phyloP scores from a whole-genome alignment of 2,113 vertebrate species.

The Megaceryle maxima region DNA sequence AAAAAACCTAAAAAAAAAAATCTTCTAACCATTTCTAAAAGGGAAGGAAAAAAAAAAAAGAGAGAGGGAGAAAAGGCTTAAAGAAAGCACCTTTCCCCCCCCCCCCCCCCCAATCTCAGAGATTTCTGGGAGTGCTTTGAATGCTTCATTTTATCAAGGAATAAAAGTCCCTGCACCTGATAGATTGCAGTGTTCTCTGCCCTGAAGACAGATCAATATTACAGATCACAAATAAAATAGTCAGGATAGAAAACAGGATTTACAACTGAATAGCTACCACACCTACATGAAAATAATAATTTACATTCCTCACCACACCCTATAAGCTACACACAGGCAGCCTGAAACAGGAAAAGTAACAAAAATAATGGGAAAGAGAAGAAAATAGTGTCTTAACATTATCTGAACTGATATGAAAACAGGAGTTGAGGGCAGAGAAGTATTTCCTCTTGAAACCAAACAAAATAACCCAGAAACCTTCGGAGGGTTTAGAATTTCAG shows the following conservation, averaged over 20 bases:
- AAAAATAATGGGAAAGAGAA: constrained; percentile 62
- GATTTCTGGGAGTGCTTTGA: constrained; percentile 30
- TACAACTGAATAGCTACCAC: constrained; percentile 63
- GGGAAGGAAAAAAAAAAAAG: too few species aligned
- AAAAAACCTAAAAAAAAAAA: too few species aligned
- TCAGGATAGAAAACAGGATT: constrained; percentile 64
- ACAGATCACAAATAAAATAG: constrained; percentile 59
- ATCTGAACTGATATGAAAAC: constrained; percentile 62
- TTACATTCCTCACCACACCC: constrained; percentile 66
- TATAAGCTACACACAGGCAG: constrained; percentile 30
- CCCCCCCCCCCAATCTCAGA: background rate
- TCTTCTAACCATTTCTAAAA: too few species aligned
- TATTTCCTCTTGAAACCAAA: constrained; percentile 62
- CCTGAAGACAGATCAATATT: constrained; percentile 60
- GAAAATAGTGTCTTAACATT: constrained; percentile 29
- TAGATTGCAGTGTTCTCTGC: background rate
- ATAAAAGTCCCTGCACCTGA: constrained; percentile 33
- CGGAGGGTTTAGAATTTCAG: constrained; percentile 32
- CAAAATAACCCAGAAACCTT: constrained; percentile 27
- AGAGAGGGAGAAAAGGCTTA: too few species aligned
- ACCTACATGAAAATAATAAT: constrained; percentile 64
- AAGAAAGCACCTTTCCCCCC: too few species aligned
- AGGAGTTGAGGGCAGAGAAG: constrained; percentile 51
- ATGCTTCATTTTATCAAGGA: constrained; percentile 33
- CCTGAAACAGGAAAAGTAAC: constrained; percentile 53